Conservation (phyloP, 35 echinoderm and acorn worm species). For the Lytechinus pictus region DNA sequence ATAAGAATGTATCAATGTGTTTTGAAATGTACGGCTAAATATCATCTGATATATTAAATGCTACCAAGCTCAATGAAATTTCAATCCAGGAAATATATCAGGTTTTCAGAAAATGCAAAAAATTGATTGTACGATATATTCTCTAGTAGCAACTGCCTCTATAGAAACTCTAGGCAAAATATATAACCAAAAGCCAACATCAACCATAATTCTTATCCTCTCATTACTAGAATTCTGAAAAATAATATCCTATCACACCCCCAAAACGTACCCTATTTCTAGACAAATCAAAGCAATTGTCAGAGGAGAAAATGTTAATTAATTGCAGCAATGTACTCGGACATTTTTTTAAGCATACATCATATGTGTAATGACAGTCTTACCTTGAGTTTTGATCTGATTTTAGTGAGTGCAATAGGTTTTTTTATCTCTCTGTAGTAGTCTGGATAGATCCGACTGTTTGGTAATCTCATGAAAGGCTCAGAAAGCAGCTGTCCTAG, state of each 20-base stretch:
- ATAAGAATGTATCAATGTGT: neutral
- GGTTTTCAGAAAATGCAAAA: neutral
- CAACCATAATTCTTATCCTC: no score
- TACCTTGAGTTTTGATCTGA: slow-evolving; percentile 93
- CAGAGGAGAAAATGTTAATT: no score
- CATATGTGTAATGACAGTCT: neutral
- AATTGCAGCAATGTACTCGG: no score
- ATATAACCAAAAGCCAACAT: no score
- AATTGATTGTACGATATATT: no score
- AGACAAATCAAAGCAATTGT: no score
- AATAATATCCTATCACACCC: no score
- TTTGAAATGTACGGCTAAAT: neutral
- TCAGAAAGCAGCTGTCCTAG: slow-evolving; percentile 85
- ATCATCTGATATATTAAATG: neutral
- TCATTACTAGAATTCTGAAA: no score
- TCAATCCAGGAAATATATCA: neutral
- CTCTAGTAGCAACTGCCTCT: no score
- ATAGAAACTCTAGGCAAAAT: no score
- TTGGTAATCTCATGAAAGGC: slow-evolving; percentile 93
- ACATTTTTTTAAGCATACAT: no score
- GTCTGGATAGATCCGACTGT: slow-evolving; percentile 80
- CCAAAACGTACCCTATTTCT: no score
- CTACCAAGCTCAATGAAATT: neutral
- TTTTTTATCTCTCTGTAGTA: slow-evolving; percentile 96
- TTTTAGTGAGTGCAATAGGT: slow-evolving; percentile 90